phyloP scores from a whole-genome alignment of 2,888 invertebrate species.

The Zhengitettix transpicula region DNA sequence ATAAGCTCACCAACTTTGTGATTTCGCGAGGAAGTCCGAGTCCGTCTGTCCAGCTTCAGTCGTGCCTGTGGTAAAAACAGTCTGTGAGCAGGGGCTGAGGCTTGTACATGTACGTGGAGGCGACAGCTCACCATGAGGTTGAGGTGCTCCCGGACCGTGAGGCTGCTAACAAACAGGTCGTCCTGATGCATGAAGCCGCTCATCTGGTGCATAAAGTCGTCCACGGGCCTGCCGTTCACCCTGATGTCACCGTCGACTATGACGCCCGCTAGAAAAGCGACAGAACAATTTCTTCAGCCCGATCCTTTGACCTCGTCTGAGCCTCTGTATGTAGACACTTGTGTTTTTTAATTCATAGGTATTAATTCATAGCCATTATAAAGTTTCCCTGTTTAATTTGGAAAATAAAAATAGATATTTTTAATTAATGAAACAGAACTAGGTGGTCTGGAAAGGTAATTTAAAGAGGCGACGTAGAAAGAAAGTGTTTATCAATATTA shows the following conservation, averaged over 20 bases:
- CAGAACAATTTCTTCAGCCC: too few relatives aligned
- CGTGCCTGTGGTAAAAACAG: slow-evolving; percentile 39
- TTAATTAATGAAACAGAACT: too few relatives aligned
- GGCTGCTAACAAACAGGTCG: slow-evolving; percentile 68
- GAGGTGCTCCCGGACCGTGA: slow-evolving; percentile 77
- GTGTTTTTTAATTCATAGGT: too few relatives aligned
- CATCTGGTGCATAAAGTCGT: slow-evolving; percentile 56
- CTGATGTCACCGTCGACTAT: slow-evolving; percentile 62
- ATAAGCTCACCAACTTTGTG: slow-evolving; percentile 52
- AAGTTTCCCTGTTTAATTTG: too few relatives aligned
- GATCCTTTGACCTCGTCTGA: too few relatives aligned
- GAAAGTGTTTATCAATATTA: too few relatives aligned
- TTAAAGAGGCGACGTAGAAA: too few relatives aligned
- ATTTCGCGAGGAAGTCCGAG: slow-evolving; percentile 39
- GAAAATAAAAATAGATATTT: too few relatives aligned
- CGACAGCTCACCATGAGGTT: slow-evolving; percentile 53
- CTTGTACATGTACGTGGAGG: too few relatives aligned
- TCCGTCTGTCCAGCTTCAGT: slow-evolving; percentile 58
- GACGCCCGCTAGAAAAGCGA: slow-evolving; percentile 36
- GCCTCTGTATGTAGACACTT: too few relatives aligned
- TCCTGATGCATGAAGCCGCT: slow-evolving; percentile 88
- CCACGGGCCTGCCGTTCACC: slow-evolving; percentile 56
- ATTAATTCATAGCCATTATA: too few relatives aligned
- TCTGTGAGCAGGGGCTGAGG: neutral
- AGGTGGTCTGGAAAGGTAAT: too few relatives aligned